phyloP scores from a whole-genome alignment of 2,113 vertebrate genomes.

The Paracanthobrama guichenoti region DNA sequence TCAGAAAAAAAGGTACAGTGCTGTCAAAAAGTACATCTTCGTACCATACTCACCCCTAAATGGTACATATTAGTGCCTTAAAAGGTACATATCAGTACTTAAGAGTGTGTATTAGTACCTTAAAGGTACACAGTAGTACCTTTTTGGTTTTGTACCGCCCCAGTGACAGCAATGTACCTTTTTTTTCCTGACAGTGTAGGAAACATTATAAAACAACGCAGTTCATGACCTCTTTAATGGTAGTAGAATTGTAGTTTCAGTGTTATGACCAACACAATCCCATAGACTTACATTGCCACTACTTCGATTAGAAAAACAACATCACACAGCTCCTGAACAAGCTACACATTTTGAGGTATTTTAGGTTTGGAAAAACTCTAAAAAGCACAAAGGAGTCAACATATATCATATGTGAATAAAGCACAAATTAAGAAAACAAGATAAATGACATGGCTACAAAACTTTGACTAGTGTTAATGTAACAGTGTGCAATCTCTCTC shows the following conservation, averaged over 20 bases:
- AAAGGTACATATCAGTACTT: no score
- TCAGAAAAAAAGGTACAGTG: no score
- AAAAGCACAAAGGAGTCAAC: not conserved
- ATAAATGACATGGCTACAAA: not conserved
- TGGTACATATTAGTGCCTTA: no score
- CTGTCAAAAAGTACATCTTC: no score
- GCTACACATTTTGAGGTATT: not conserved
- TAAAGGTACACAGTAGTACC: no score
- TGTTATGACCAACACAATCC: not conserved
- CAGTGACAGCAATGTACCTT: no score
- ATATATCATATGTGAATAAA: not conserved
- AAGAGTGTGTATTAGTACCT: no score
- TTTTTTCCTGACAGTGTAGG: no score
- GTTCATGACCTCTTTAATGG: no score
- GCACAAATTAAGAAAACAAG: not conserved
- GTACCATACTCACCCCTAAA: no score
- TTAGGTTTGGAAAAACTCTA: not conserved
- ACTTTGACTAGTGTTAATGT: slow-evolving; percentile 10
- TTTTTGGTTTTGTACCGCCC: no score
- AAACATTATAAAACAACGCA: no score
- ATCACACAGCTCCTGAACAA: not conserved
- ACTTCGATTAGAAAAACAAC: not conserved
- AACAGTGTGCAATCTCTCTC: not conserved
- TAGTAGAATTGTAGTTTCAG: not conserved
- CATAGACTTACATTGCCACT: not conserved